Evolutionary conservation across 1,140 invertebrate species (phyloP), one percentile per base, ranked within the genome.

Genomic region (Yoshiicerus persimilis): DNA sequence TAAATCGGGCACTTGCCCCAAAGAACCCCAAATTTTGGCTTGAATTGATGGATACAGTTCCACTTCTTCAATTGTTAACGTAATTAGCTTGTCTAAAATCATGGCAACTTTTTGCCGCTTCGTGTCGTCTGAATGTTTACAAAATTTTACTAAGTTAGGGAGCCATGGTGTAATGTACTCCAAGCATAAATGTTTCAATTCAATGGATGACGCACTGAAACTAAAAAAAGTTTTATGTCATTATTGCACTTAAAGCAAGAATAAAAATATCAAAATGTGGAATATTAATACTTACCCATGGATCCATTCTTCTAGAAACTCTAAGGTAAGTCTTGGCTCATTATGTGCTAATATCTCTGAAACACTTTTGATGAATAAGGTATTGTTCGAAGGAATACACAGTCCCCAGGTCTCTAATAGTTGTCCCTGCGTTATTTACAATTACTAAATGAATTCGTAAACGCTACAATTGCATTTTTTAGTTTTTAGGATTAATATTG

Each of bases 161-260:
- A 99, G 92, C 98, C 98, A 99, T 0, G 98, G 98, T 9, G 98
- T 99, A 96, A 99, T 99, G 92, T 99, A 99, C 92, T 99, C 98
- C 34, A 99, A 93, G 92, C 98, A 99, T 90, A 99, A 95, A 94
- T 99, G 98, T 92, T 99, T 99, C 90, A 99, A 92, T 92, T 99
- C 98, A 88, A 99, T 99, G 39, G 96, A 98, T 5, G 98, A 99
- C 8, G 95, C 96, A 87, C 96, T 93, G 92, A 99, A 99, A 23
- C 90, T 13, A 38, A 10, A 4, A 56, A 85, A 20, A 66, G 39
- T 70, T 62, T 23, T 3, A 86, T 64, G 13, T 2, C 16, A 3
- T 25, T 86, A 84, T 84, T 39, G 41, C 20, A 16, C 9, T 41
- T 0, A 30, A 56, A 32, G 20, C n/a, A n/a, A 23, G 27, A 2